Evolutionary conservation across 2,797 vertebrate species (phyloP), one percentile per base, ranked within the genome.

Genomic region (Trachurus trachurus): DNA sequence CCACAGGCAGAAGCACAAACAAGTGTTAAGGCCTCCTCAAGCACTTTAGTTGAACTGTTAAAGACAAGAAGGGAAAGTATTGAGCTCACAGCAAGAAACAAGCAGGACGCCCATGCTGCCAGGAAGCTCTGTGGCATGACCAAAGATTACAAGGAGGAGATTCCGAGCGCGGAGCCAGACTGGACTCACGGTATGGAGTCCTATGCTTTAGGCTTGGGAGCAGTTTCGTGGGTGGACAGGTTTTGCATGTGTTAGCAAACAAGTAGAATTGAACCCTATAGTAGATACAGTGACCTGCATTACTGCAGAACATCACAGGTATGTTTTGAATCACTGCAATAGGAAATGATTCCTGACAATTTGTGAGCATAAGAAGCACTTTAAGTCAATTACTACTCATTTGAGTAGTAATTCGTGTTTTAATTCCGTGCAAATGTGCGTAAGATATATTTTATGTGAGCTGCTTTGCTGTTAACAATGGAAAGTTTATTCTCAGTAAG

Each of bases 31-130:
- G 89, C 81, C 72, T 95, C 95, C 49, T 95, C 96, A 31, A 94
- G 96, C 88, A 96, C 96, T 92, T 94, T 98, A 93, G 96, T 97
- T 86, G 95, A 97, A 92, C 96, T 98, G 69, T 95, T 98, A 80
- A 95, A 96, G 94, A 95, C 94, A 87, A 97, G 94, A 94, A 95
- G 94, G 81, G 92, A 94, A 82, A 95, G 95, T 80, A 93, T 96
- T 88, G 95, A 96, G 90, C 93, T 92, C 72, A 93, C 91, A 83
- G 85, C 85, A 67, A 95, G 92, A 87, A 93, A 91, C 75, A 94
- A 93, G 87, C 94, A 72, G 61, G 66, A 76, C 9, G 34, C 82
- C 83, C 95, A 95, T 89, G 95, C 95, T 69, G 94, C 94, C 92
- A 96, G 94, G 88, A 96, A 96, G 88, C 95, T 96, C 88, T 94